phyloP scores from a whole-genome alignment of 2,113 vertebrate species.

The Porphyrio hochstetteri region DNA sequence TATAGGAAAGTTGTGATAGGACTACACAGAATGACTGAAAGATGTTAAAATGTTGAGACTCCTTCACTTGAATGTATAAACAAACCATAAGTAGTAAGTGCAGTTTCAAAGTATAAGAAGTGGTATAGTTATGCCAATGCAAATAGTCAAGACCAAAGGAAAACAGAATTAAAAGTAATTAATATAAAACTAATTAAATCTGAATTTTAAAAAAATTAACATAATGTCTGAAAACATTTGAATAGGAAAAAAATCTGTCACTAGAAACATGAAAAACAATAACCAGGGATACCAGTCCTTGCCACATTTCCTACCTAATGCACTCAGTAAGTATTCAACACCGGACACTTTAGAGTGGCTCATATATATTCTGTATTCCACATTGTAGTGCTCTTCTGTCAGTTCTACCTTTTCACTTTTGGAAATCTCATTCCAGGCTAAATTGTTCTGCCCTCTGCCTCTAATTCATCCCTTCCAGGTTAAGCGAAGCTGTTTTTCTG shows the following conservation, averaged over 20 bases:
- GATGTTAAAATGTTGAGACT: background rate
- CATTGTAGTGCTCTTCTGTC: background rate
- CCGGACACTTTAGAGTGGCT: background rate
- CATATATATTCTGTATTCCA: background rate
- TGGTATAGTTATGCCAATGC: background rate
- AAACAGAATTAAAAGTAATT: background rate
- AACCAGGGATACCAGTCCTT: background rate
- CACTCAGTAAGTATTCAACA: background rate
- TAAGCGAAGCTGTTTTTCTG: background rate
- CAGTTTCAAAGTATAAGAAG: background rate
- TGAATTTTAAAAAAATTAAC: background rate
- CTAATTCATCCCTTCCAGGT: background rate
- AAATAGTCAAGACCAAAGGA: background rate
- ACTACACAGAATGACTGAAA: background rate
- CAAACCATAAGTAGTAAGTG: background rate
- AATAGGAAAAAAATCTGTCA: background rate
- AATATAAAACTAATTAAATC: background rate
- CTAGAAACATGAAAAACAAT: background rate
- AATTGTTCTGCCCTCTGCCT: background rate
- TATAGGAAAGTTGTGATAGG: background rate
- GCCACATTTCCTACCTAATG: background rate
- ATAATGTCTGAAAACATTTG: background rate
- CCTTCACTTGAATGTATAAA: background rate
- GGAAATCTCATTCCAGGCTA: background rate
- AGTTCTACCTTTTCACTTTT: background rate